Evolutionary conservation across 2,888 invertebrate genomes (phyloP), one percentile per base, ranked within the genome.

Genomic region (Drosophila eohydei): DNA sequence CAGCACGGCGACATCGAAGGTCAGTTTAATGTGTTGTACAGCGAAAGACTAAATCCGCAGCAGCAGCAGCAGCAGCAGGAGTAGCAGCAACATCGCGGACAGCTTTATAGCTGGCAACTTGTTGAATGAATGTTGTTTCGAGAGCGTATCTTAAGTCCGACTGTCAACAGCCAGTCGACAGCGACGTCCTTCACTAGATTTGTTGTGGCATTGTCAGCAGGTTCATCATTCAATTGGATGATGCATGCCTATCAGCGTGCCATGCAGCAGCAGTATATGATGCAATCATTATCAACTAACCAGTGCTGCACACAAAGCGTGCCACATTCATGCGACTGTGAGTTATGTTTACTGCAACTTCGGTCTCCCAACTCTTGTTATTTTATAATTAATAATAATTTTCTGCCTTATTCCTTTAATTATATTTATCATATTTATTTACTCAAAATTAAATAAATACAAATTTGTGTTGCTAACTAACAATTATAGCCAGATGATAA

Each of bases 101-200:
- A 55, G 34, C 51, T 38, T 41, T 30, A 55, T 50, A 46, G 40
- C 30, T 14, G 7, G 52, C 56, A 66, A 78, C 78, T 80, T 80
- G 80, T 75, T 78, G 77, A 57, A 71, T 56, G 76, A 65, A 58
- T 73, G 54, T 66, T 65, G 55, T 56, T 59, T 48, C 43, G 40
- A 46, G 50, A 48, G 56, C 40, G 11, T 32, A 41, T 59, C 54
- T 38, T 28, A 26, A 60, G 48, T 50, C 30, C 16, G 50, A 34
- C 55, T 75, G 52, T 59, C 51, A 59, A 38, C 51, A 48, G 46
- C 43, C 54, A 40, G 12, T 40, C 46, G 55, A 43, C 55, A 41
- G 44, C 40, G 40, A 40, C 43, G 73, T 58, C 65, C 77, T 64
- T 76, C 58, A 32, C 4, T 8, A 26, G 9, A 51, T 58, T 68